Conservation (phyloP, 2,113 vertebrate genomes). For the Machaerirhynchus nigripectus region DNA sequence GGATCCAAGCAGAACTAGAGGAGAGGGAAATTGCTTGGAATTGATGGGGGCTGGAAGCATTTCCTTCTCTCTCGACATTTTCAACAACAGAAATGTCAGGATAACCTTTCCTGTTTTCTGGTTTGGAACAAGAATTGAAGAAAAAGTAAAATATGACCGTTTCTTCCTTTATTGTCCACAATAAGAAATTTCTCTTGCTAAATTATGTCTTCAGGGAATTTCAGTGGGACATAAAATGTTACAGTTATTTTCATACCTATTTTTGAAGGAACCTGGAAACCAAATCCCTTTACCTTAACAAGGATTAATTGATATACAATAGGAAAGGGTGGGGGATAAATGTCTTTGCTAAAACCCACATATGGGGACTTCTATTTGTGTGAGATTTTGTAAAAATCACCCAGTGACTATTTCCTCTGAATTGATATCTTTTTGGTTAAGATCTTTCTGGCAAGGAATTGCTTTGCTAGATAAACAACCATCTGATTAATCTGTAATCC, state of each 20-base stretch:
- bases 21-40: neutral
- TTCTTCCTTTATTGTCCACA: neutral
- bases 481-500: neutral
- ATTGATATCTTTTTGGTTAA: neutral
- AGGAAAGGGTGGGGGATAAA: rapidly evolving
- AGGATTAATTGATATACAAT: neutral
- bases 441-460: neutral
- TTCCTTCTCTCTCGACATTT: neutral
- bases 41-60: neutral
- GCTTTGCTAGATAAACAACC: neutral
- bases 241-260: neutral
- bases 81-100: neutral
- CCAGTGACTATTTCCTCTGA: neutral
- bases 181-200: neutral
- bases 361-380: neutral
- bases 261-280: neutral
- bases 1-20: neutral
- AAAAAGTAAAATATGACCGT: neutral
- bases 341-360: neutral
- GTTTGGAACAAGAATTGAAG: neutral
- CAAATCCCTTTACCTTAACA: neutral
- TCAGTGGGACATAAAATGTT: neutral
- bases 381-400: neutral
- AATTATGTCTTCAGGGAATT: neutral
- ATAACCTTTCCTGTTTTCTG: neutral